Conservation (phyloP, 2,888 invertebrate genomes). For the Agriotes lineatus region DNA sequence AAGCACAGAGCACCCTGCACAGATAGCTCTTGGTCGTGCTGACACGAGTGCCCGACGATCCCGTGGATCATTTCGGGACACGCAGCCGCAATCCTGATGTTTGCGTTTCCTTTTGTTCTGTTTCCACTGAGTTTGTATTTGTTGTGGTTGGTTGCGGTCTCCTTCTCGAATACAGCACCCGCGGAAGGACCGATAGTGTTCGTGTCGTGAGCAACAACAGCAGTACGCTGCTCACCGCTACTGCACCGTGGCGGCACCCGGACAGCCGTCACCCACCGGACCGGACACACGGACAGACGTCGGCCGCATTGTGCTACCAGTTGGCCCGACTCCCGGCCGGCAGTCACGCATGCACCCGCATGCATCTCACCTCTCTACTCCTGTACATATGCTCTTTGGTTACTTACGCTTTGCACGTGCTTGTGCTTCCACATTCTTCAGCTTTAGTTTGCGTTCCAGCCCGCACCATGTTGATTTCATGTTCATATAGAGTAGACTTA, state of each 20-base stretch:
- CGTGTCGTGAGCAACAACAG: slow-evolving; percentile 65
- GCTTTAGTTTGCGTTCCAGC: slow-evolving; percentile 43
- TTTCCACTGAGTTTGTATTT: slow-evolving; percentile 47
- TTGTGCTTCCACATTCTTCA: slow-evolving; percentile 55
- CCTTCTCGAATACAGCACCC: slow-evolving; percentile 88
- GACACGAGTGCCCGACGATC: slow-evolving; percentile 58
- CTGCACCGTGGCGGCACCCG: slow-evolving; percentile 67
- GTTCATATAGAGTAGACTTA: slow-evolving; percentile 49
- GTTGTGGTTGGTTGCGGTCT: slow-evolving; percentile 72
- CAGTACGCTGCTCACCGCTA: slow-evolving; percentile 72
- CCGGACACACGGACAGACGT: slow-evolving; percentile 57
- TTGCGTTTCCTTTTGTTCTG: slow-evolving; percentile 54
- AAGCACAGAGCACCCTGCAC: slow-evolving; percentile 56
- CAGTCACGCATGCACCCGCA: slow-evolving; percentile 64
- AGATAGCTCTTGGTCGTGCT: slow-evolving; percentile 63
- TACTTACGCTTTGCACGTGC: slow-evolving; percentile 58
- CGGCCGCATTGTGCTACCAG: slow-evolving; percentile 54
- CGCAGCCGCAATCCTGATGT: slow-evolving; percentile 61
- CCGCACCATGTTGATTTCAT: slow-evolving; percentile 46
- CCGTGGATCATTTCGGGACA: slow-evolving; percentile 52
- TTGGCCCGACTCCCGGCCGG: slow-evolving; percentile 65
- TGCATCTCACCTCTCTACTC: slow-evolving; percentile 40
- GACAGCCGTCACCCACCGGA: slow-evolving; percentile 67
- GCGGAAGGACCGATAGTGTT: slow-evolving; percentile 78
- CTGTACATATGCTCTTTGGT: slow-evolving; percentile 26